phyloP scores from a whole-genome alignment of 2,888 invertebrate species.

The Noctua comes region DNA sequence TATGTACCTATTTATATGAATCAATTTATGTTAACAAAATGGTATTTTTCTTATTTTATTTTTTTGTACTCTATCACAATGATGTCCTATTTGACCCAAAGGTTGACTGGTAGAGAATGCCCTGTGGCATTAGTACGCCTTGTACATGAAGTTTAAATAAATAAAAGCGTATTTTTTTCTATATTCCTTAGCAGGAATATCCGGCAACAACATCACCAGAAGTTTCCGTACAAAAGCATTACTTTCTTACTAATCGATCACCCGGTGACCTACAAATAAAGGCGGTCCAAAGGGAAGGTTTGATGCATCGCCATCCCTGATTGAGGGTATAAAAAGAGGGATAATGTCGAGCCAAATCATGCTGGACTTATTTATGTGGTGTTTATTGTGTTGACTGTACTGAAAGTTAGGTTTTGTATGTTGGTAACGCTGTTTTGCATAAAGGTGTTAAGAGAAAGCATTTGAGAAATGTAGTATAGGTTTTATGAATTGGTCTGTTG shows the following conservation, averaged over 20 bases:
- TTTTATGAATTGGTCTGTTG: no score
- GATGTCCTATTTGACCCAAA: no score
- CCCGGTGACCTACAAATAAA: slow-evolving; percentile 47
- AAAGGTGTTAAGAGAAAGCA: background rate
- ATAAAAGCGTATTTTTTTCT: background rate
- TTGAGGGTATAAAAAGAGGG: slow-evolving; percentile 52
- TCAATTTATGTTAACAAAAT: no score
- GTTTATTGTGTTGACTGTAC: slow-evolving; percentile 32
- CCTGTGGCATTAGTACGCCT: no score
- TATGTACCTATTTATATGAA: no score
- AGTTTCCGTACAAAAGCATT: slow-evolving; percentile 19
- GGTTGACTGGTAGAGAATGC: no score
- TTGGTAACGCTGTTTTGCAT: slow-evolving; percentile 28
- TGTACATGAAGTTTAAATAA: no score
- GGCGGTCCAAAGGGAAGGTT: slow-evolving; percentile 27
- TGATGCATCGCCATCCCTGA: slow-evolving; percentile 59
- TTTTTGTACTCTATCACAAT: no score
- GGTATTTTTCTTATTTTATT: no score
- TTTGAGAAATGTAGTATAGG: no score
- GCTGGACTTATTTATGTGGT: slow-evolving; percentile 52
- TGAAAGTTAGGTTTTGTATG: slow-evolving; percentile 11
- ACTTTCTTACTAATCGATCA: slow-evolving; percentile 52
- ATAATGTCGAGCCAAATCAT: slow-evolving; percentile 45
- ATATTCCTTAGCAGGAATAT: background rate
- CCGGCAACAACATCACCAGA: background rate